Conservation (phyloP, 2,888 invertebrate species). For the Sipha maydis region DNA sequence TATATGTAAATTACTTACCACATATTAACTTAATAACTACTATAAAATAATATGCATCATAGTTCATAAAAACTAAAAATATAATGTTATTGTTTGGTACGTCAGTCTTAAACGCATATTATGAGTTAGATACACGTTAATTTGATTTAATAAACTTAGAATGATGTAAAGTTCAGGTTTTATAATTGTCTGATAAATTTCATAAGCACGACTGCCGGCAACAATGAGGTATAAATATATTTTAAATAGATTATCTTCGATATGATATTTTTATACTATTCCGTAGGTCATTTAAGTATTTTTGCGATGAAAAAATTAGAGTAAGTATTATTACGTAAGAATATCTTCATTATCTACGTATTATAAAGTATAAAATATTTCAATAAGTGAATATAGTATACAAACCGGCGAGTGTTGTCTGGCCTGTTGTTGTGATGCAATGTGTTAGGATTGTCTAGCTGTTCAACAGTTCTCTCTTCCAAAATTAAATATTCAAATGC, state of each 20-base stretch:
- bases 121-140: not conserved
- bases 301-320: no score
- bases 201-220: not conserved
- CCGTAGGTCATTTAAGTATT: not conserved
- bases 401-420: not conserved
- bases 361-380: not conserved
- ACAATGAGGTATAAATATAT: not conserved
- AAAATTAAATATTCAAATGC: not conserved
- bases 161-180: not conserved
- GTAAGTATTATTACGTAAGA: no score
- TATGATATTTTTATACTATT: not conserved
- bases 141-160: not conserved
- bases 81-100: slow-evolving; percentile 11
- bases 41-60: not conserved
- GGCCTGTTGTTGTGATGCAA: not conserved
- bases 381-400: not conserved
- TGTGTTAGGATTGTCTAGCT: not conserved
- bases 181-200: not conserved
- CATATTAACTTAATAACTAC: not conserved
- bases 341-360: not conserved
- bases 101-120: slow-evolving; percentile 1
- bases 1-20: not conserved
- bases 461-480: not conserved
- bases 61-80: not conserved
- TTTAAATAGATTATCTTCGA: not conserved